A percentile compares a stretch with the other conserved stretches of the same genome.
These are phyloP conservation scores for Manacus vitellinus DNA, from an alignment of 2,113 vertebrate genomes.

Conservation along the genomic window DNA sequence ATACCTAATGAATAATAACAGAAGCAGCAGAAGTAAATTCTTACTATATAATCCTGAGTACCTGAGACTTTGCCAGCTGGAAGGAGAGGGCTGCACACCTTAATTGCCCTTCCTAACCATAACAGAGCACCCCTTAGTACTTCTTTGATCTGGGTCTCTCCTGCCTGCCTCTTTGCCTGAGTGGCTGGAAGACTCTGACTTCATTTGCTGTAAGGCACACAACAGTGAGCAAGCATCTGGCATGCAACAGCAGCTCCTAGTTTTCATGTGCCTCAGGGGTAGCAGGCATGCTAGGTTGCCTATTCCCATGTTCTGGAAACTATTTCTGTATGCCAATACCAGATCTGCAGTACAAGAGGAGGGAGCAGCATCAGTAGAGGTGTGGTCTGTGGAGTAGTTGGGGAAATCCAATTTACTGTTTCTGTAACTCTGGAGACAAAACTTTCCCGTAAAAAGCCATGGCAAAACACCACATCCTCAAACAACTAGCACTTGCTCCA, in stretches of 20 bases:
- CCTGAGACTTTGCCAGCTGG: slow-evolving; percentile 20
- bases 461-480: neutral
- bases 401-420: slow-evolving; percentile 27
- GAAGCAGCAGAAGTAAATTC: neutral
- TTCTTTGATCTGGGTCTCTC: slow-evolving; percentile 33
- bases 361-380: neutral
- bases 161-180: neutral
- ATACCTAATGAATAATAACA: neutral
- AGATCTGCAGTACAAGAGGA: neutral
- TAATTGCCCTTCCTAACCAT: slow-evolving; percentile 13
- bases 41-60: neutral
- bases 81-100: neutral
- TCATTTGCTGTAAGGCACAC: slow-evolving; percentile 3
- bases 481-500: neutral
- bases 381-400: neutral
- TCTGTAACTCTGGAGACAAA: slow-evolving; percentile 16
- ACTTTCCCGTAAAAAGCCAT: slow-evolving; percentile 6
- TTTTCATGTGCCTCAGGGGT: neutral
- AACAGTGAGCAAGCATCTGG: slow-evolving; percentile 26
- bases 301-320: neutral
- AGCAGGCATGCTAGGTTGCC: neutral
- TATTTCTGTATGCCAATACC: neutral
- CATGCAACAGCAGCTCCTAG: neutral
- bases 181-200: neutral
- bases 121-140: neutral